Evolutionary conservation across 2,888 invertebrate species (phyloP).

Genomic region (Malachius bipustulatus): DNA sequence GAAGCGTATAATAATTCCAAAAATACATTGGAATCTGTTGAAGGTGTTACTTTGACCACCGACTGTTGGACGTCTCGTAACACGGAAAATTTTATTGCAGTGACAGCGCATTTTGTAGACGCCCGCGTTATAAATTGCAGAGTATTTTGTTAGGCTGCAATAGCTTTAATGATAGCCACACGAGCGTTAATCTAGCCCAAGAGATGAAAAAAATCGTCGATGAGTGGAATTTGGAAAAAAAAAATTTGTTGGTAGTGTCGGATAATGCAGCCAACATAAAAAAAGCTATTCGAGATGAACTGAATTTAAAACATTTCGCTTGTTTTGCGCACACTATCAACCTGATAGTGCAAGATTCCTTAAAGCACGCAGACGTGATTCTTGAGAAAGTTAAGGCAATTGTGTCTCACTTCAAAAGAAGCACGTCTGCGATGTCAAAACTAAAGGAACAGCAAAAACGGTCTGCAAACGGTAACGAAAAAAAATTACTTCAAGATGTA

Average conservation of each 20-base stretch:
- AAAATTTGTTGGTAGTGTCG: slow-evolving; percentile 22
- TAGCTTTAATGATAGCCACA: slow-evolving; percentile 19
- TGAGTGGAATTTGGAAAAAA: slow-evolving; percentile 21
- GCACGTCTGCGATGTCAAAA: background rate
- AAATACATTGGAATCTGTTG: slow-evolving; percentile 13
- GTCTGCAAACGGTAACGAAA: too few species aligned
- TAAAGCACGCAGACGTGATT: slow-evolving; percentile 10
- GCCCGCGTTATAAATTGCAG: slow-evolving; percentile 21
- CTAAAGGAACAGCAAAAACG: background rate
- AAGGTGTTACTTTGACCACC: slow-evolving; percentile 22
- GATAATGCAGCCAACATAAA: slow-evolving; percentile 25
- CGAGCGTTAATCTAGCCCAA: slow-evolving; percentile 20
- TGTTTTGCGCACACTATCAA: slow-evolving; percentile 23
- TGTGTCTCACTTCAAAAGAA: background rate
- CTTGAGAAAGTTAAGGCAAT: slow-evolving; percentile 4
- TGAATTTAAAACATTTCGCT: slow-evolving; percentile 19
- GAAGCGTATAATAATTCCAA: slow-evolving; percentile 8
- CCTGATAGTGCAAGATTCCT: slow-evolving; percentile 17
- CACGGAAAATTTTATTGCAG: slow-evolving; percentile 23
- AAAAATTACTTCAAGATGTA: slow-evolving; percentile 7
- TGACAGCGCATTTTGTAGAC: slow-evolving; percentile 24
- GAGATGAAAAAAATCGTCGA: slow-evolving; percentile 17
- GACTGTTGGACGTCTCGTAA: slow-evolving; percentile 27
- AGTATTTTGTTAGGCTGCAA: slow-evolving; percentile 19
- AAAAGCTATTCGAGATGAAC: slow-evolving; percentile 17